Conservation (phyloP, 1,140 invertebrate genomes). For the Hermetia illucens region DNA sequence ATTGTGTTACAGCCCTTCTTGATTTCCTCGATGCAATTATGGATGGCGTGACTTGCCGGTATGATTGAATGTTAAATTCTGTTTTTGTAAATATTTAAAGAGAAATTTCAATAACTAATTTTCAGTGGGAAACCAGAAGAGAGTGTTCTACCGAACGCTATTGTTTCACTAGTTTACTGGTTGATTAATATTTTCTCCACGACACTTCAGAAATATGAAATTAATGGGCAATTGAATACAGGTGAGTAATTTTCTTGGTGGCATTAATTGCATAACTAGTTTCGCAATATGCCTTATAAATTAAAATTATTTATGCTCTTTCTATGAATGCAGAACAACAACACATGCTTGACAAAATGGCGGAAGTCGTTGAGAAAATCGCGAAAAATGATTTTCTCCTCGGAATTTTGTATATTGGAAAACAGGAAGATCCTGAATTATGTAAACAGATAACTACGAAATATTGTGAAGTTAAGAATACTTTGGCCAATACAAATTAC, state of each 20-base stretch:
- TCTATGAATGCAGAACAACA: slow-evolving; percentile 34
- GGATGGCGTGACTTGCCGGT: slow-evolving; percentile 41
- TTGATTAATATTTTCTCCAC: slow-evolving; percentile 63
- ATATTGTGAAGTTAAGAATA: slow-evolving; percentile 19
- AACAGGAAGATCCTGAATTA: slow-evolving; percentile 46
- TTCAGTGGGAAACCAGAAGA: slow-evolving; percentile 69
- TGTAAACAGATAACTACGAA: slow-evolving; percentile 17
- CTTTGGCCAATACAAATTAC: slow-evolving; percentile 20
- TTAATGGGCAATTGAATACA: slow-evolving; percentile 30
- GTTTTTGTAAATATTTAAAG: not conserved
- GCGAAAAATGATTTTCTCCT: slow-evolving; percentile 59
- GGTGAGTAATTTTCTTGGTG: not conserved
- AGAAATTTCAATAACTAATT: slow-evolving; percentile 1
- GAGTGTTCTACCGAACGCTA: slow-evolving; percentile 53
- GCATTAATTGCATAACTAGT: too few relatives aligned
- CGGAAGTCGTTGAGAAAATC: slow-evolving; percentile 51
- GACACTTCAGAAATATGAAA: slow-evolving; percentile 36
- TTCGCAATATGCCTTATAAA: too few relatives aligned
- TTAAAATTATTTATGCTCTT: too few relatives aligned
- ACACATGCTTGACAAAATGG: slow-evolving; percentile 54
- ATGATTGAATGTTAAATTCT: slow-evolving; percentile 2
- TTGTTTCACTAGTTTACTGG: slow-evolving; percentile 67
- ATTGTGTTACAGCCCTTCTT: slow-evolving; percentile 72
- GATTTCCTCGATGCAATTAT: slow-evolving; percentile 74
- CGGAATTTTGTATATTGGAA: slow-evolving; percentile 70